Base-by-base conservation (phyloP, 2,797 vertebrate species). In the Graptemys geographica region DNA sequence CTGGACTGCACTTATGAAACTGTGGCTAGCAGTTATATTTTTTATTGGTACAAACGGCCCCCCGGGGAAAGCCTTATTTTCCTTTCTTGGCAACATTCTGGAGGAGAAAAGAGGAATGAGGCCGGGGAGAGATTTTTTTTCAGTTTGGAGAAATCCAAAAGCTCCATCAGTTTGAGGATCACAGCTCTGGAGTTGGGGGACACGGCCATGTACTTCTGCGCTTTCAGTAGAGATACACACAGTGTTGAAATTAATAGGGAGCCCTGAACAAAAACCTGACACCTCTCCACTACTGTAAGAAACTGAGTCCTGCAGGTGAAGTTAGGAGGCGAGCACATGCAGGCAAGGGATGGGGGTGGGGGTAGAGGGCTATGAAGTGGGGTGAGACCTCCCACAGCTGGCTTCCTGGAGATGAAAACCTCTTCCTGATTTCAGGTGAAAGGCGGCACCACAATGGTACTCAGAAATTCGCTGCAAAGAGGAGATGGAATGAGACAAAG, bases 261-360 rank as follows among this genome's bases (percentile, higher is more conserved):
- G 4, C 56, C 3, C 78, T 41, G 92, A 87, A 89, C 89, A 84
- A 86, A 95, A 95, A 89, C 91, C 82, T 11, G 76, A 88, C 76
- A 19, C 88, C 80, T 16, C 44, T 72, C 4, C 79, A 7, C 37
- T 18, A 28, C 27, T 28, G 27, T 62, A 33, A 33, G 59, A 62
- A 62, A 28, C 11, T 28, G 28, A 31, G 13, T 62, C 31, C 13
- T 33, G 59, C 27, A 28, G 6, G 28, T 59, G 28, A 28, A 12
- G 59, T 62, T 16, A 31, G 59, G 59, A 56, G 11, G 6, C 2
- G 11, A 33, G 57, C 44, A 18, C 28, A 5, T 13, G 28, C 90
- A 74, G 83, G 74, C 57, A 91, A 52, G 84, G 72, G 86, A 25
- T 27, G 27, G 28, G 44, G 31, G 21, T 47, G 52, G 16, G 16